Base-by-base conservation (phyloP, 2,113 vertebrate species). In the Furnarius figulus region DNA sequence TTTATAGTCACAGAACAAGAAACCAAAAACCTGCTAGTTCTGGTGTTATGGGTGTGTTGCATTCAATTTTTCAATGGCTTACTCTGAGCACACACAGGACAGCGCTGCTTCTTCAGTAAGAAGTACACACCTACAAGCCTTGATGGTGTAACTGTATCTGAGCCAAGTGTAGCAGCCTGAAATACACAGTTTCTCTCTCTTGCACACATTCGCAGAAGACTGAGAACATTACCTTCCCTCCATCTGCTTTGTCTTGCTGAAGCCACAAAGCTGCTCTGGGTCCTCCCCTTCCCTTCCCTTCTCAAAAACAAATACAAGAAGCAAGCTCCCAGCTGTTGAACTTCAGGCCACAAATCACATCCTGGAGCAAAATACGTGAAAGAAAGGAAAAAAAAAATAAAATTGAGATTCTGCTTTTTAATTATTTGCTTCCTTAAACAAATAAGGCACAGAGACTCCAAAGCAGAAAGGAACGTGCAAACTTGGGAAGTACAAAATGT, bases 91-190 rank as follows among this genome's bases (percentile, higher is more conserved):
- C 8, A 19, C 2, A 9, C 4, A 39, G 33, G 20, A n/a, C 58
- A 80, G 46, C 22, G 9, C 10, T 13, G 9, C 8, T 50, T 62
- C 59, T 37, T 53, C 44, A 46, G 4, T 20, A 18, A 39, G 28
- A 31, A 58, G 24, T 13, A 55, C 10, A 46, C 3, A 22, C 14
- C 18, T 68, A 24, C 25, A 79, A 79, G 21, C 52, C 31, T 50
- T 33, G 14, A 18, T 18, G 50, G 15, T 0, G 1, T 28, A 59
- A 25, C 37, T 25, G 0, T 5, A 5, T 18, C 53, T n/a, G 47
- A 71, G 71, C 8, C 9, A 28, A 59, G 14, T 8, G 14, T 25
- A 30, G 17, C 40, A 27, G 20, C 12, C 31, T 30, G 46, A 33
- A 20, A 23, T 0, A 22, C 33, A 23, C 16, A 31, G 22, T 44